Evolutionary conservation across 2,113 vertebrate genomes (phyloP).

Genomic region (Oryzias javanicus): DNA sequence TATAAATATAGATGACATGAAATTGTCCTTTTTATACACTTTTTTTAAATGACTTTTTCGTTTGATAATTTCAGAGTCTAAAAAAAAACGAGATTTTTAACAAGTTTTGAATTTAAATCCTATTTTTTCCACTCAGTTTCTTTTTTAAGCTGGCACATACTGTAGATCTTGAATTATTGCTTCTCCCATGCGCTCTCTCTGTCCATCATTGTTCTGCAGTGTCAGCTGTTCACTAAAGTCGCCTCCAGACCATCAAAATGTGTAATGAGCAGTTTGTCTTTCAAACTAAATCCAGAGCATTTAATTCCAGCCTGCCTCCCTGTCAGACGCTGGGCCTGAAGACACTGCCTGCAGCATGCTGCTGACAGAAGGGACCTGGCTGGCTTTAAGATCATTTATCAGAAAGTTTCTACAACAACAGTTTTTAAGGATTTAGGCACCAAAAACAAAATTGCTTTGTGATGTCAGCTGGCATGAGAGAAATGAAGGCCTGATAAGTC

Average conservation of each 20-base stretch:
- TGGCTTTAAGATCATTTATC: too few relatives aligned
- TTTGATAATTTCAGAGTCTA: too few relatives aligned
- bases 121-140: too few relatives aligned
- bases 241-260: constrained; percentile 51
- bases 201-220: constrained; percentile 20
- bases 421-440: constrained; percentile 15
- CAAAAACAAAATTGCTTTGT: constrained; percentile 36
- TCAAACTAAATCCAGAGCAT: constrained; percentile 33
- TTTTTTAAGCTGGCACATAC: too few relatives aligned
- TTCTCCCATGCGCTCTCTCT: background rate
- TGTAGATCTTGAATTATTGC: too few relatives aligned
- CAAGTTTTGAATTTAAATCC: too few relatives aligned
- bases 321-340: constrained; percentile 27
- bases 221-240: constrained; percentile 53
- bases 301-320: constrained; percentile 46
- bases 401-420: too few relatives aligned
- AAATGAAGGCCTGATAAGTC: background rate
- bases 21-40: too few relatives aligned
- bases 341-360: constrained; percentile 1
- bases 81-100: too few relatives aligned
- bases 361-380: too few relatives aligned
- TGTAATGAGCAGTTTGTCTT: constrained; percentile 58
- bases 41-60: too few relatives aligned
- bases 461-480: constrained; percentile 13
- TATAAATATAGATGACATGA: too few relatives aligned